Evolutionary conservation across 2,797 vertebrate species (phyloP), one percentile per base, ranked within the genome.

Genomic region (Triplophysa yarkandensis): DNA sequence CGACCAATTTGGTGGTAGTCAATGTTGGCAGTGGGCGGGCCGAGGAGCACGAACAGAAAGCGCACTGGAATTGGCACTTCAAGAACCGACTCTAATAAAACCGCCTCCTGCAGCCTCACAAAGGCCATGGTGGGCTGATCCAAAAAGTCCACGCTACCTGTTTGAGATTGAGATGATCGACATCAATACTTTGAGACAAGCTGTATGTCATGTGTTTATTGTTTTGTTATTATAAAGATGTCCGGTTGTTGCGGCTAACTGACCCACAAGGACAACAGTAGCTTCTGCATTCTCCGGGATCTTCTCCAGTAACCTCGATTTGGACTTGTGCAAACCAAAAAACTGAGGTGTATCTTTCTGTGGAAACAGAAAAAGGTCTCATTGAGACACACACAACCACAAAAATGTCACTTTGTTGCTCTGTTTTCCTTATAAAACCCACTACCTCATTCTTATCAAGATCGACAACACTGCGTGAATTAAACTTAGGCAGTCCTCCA

Each of bases 1-100:
- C 97, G 96, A 68, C 97, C 97, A 0, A 99, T 98, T 90, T 99
- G 95, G 0, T 99, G 97, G 82, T 99, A 99, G 91, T 99, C 97
- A 94, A 98, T 95, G 92, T 94, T 95, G 77, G 93, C 91, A 44
- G 92, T 95, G 79, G 93, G 88, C 0, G 97, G 97, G 6, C 97
- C 97, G 82, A 99, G 93, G 68, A 98, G 90, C 82, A 99, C 92
- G 0, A 98, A 98, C 68, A 99, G 94, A 86, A 99, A 99, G 4
- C 96, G 92, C 76, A 98, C 97, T 0, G 97, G 97, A 30, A 99
- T 89, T 0, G 97, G 96, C 23, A 98, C 97, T 87, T 99, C 97
- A 62, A 99, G 87, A 68, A 99, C 97, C 0, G 96, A 95, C 6
- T 98, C 96, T 87, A 99, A 90, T 85, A 95, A 93, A 81, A 94